Evolutionary conservation across 2,797 vertebrate genomes (phyloP), one percentile per base, ranked within the genome.

Genomic region (Acestrorhynchus altus): DNA sequence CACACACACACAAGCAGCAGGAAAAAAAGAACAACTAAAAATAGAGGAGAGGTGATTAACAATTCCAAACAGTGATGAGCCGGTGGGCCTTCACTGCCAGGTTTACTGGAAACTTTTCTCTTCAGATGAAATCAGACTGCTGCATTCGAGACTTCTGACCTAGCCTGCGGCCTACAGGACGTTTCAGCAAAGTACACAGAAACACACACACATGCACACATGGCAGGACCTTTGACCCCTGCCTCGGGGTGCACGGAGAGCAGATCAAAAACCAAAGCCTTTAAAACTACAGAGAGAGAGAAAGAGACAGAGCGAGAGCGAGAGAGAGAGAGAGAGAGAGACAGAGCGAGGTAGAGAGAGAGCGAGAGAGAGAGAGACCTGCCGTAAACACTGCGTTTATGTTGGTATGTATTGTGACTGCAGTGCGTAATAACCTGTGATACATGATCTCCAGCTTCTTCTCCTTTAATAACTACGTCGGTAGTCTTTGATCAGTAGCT

Each of bases 61-160:
- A 83, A 73, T 73, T 76, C 52, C n/a, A 28, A 46, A 4, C 79
- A 75, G 16, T 0, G 71, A 80, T 82, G 20, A 75, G 59, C 82
- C 82, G 59, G 74, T 0, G 16, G 71, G 81, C 82, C 42, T 60
- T 66, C 42, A 46, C 51, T 81, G 67, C 82, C 83, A 81, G 78
- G 69, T 57, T 59, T 72, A 78, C 84, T 81, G 65, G 22, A 74
- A 52, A 66, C 81, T 84, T 88, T 89, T 89, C 87, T 85, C 87
- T 89, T 87, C 78, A 85, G 79, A 90, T 91, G 81, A 85, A 83
- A 59, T 71, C 76, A 76, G 52, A 71, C 31, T 6, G 6, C 18
- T 26, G 46, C 72, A 76, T 89, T 74, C 83, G 82, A 57, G 22
- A 60, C 46, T 49, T 9, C 35, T 51, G 60, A 74, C 60, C 46